Evolutionary conservation across 2,797 vertebrate genomes (phyloP).

Genomic region (Gymnocypris eckloni): DNA sequence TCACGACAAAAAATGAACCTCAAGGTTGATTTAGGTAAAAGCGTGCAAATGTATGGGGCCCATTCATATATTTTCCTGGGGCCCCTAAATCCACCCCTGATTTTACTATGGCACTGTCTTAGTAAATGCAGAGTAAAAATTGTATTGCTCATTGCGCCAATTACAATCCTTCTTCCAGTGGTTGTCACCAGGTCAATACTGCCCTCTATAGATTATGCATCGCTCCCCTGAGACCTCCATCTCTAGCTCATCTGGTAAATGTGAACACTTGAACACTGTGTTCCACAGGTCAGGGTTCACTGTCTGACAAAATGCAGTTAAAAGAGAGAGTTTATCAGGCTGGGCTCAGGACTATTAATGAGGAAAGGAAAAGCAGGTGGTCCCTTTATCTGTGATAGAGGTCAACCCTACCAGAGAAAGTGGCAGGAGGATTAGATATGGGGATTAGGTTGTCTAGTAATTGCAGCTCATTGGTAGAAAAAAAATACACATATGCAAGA

Average conservation of each 20-base stretch:
- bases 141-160: constrained; percentile 66
- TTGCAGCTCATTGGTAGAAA: constrained; percentile 65
- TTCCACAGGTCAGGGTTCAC: constrained; percentile 56
- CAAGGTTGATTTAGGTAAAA: too few relatives aligned
- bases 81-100: too few relatives aligned
- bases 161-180: constrained; percentile 65
- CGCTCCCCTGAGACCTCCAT: constrained; percentile 4
- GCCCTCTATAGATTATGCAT: constrained; percentile 54
- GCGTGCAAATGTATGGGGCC: too few relatives aligned
- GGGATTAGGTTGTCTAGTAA: constrained; percentile 77
- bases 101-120: not conserved
- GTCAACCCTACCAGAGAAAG: constrained; percentile 71
- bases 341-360: constrained; percentile 65
- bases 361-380: constrained; percentile 67
- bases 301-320: constrained; percentile 65
- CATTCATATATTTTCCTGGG: too few relatives aligned
- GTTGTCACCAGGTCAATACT: constrained; percentile 56
- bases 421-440: constrained; percentile 67
- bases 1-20: too few relatives aligned
- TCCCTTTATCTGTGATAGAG: constrained; percentile 76
- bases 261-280: constrained; percentile 44
- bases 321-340: constrained; percentile 70
- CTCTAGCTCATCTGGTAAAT: constrained; percentile 36
- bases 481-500: constrained; percentile 68
- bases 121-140: constrained; percentile 55